Base-by-base conservation (phyloP, 1,140 invertebrate species). In the Venturia canescens region DNA sequence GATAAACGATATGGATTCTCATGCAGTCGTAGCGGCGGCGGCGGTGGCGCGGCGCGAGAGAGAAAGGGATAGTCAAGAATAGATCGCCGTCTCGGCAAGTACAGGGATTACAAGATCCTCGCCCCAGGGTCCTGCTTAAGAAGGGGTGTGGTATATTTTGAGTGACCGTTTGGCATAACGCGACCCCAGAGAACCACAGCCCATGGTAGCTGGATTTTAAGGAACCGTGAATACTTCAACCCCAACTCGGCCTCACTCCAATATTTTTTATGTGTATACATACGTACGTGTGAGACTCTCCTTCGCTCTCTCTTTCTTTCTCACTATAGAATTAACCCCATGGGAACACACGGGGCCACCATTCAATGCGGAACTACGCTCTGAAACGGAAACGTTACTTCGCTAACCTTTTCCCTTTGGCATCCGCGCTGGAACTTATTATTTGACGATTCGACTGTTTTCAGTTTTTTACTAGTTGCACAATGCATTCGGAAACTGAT, bases 221-320 rank as follows among this genome's bases (percentile, higher is more conserved):
- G 86, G 88, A 89, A 90, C 88, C 89, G 89, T 90, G 88, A 90
- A 90, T 89, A 88, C 87, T 89, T 88, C 86, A 82, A 78, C 84
- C 89, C 88, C 66, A 29, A 5, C 66, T 31, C 66, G 5, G 27
- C 29, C 66, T 21, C 66, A 13, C 15, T n/a, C 18, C 2, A 31
- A 31, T 16, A 16, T 69, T 18, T 29, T 26, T 88, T 84, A 83
- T 34, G 44, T 66, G 83, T 83, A 82, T 83, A 57, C 21, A 57
- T 18, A 23, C 21, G 21, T 53, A 21, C n/a, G 15, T 18, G 4
- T 57, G 15, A 44, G 11, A 44, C 15, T 44, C 26, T 50, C 23
- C 29, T 34, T 6, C 72, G n/a, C n/a, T 34, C 23, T 57, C 9
- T 53, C 26, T n/a, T 9, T 63, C 60, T 57, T 29, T 63, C 29